Conservation (phyloP, 1,140 invertebrate species). For the Tyrophagus putrescentiae region DNA sequence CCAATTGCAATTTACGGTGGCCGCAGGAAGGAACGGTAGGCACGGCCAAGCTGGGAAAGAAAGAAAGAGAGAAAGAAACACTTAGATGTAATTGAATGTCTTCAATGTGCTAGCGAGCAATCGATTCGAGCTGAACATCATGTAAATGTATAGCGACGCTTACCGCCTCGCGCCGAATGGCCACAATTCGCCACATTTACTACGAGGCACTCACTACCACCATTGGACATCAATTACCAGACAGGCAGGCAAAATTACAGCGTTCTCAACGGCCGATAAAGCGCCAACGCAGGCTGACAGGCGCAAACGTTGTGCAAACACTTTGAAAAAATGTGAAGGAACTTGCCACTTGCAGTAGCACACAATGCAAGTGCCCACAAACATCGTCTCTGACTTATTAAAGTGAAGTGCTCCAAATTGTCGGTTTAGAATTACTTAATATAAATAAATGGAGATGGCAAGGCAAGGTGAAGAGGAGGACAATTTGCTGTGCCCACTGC, state of each 20-base stretch:
- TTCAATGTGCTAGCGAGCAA: neutral
- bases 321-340: no score
- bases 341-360: neutral
- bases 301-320: no score
- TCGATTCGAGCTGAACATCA: conserved; percentile 5
- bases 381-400: neutral
- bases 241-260: neutral
- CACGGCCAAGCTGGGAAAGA: no score
- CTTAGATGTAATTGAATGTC: conserved; percentile 7
- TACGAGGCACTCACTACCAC: no score
- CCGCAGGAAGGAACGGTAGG: neutral
- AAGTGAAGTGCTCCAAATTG: conserved; percentile 7
- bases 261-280: neutral
- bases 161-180: no score
- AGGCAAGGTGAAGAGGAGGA: neutral
- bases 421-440: neutral
- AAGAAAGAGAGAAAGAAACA: no score
- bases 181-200: no score
- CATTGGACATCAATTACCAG: neutral
- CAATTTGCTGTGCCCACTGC: conserved; percentile 9
- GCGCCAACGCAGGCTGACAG: neutral
- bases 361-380: no score
- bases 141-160: neutral
- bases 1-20: neutral
- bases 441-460: neutral